Base-by-base conservation (phyloP, 2,113 vertebrate genomes). In the Nematolebias whitei region DNA sequence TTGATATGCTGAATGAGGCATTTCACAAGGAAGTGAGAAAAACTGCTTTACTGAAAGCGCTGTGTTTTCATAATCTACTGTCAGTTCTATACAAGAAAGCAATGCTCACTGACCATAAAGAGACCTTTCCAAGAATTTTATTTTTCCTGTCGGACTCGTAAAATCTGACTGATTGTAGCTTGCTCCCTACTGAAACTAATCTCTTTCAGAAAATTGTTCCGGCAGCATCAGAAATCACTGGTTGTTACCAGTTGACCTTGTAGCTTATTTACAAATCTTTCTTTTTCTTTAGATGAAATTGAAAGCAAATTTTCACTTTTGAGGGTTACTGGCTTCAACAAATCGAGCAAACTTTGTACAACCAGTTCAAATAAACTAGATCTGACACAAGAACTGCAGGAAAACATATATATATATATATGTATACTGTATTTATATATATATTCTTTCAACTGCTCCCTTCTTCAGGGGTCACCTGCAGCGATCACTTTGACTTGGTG, bases 161-260 rank as follows among this genome's bases (percentile, higher is more conserved):
- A 29, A 71, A 47, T 51, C 39, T 63, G 9, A 18, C 26, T 49
- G 23, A 61, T 39, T 35, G 26, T 19, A 19, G 29, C 9, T 20
- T 26, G 4, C 12, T 60, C 32, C 13, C 23, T 60, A 11, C 58
- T 61, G 24, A 73, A 49, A 52, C 23, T 1, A 62, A 67, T 18
- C 18, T 18, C 54, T 55, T 19, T 14, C 18, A 54, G 8, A 40
- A 43, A 76, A 63, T 67, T 40, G 15, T 53, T 38, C 44, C 39
- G 39, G 39, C 5, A 43, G 35, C n/a, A 64, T 71, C 43, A 22
- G 43, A 62, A 71, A 70, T 23, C 26, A 54, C 15, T 35, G 23
- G 13, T 43, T 43, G 9, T 23, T 24, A 4, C 14, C 12, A 43
- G 26, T 35, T 45, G 14, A 22, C 26, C 16, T 35, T 65, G 5